phyloP scores from a whole-genome alignment of 2,888 invertebrate species.

The Mayetiola destructor region DNA sequence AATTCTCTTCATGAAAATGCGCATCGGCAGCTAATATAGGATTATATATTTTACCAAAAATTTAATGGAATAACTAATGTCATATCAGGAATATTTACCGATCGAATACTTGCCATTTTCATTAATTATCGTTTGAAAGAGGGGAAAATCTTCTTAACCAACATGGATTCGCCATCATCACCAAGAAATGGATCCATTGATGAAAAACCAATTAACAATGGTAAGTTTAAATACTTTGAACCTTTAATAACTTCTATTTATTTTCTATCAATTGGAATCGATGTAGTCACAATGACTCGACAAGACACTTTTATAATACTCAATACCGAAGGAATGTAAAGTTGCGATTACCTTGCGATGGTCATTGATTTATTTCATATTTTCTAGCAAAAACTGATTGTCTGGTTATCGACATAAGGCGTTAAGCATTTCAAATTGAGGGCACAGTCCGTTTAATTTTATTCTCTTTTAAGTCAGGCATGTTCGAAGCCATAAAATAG shows the following conservation, averaged over 20 bases:
- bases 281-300: no score
- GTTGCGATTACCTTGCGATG: no score
- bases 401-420: no score
- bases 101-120: constrained; percentile 5
- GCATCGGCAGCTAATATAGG: not conserved
- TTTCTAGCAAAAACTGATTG: no score
- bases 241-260: not conserved
- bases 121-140: not conserved
- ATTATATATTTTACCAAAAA: not conserved
- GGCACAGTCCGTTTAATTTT: no score
- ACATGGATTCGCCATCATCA: constrained; percentile 13
- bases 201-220: constrained; percentile 3
- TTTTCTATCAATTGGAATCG: not conserved
- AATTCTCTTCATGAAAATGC: not conserved
- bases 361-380: no score
- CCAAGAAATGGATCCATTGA: constrained; percentile 7
- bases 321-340: no score
- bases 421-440: no score
- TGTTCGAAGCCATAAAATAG: no score
- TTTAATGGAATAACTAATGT: not conserved
- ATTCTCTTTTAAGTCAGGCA: no score
- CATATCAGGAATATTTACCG: not conserved
- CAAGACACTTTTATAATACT: no score
- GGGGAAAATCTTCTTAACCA: not conserved
- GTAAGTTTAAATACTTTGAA: not conserved